Conservation (phyloP, 2,888 invertebrate genomes). For the Diadegma fenestrale region DNA sequence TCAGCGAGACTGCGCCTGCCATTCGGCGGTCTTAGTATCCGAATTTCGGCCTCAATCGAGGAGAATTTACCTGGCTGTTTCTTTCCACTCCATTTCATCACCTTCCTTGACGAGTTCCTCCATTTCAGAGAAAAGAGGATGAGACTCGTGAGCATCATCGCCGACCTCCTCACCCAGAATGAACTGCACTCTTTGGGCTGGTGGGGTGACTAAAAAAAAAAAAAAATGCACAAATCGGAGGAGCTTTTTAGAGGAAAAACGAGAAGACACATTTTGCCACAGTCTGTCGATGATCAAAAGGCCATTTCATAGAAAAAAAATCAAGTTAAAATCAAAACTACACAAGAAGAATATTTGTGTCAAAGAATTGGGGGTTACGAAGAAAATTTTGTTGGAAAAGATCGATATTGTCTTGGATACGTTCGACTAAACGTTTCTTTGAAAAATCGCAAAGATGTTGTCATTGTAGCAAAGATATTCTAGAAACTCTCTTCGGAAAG, state of each 20-base stretch:
- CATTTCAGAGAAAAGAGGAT: conserved; percentile 99
- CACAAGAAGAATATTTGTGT: not conserved
- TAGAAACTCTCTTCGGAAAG: too few species aligned
- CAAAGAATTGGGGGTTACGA: not conserved
- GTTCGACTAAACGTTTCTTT: too few species aligned
- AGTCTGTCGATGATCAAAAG: not conserved
- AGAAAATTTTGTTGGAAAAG: too few species aligned
- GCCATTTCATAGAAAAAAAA: too few species aligned
- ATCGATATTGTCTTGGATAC: too few species aligned
- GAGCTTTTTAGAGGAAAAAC: not conserved
- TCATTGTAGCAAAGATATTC: too few species aligned
- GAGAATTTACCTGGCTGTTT: conserved; percentile 92
- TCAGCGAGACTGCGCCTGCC: too few species aligned
- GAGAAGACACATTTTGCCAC: not conserved
- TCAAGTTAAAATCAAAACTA: not conserved
- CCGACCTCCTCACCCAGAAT: conserved; percentile 97
- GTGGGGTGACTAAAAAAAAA: conserved; percentile 92
- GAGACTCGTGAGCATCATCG: conserved; percentile 92
- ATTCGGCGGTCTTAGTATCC: too few species aligned
- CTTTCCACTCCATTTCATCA: conserved; percentile 98
- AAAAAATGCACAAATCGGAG: conserved; percentile 27
- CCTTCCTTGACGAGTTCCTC: conserved; percentile 94
- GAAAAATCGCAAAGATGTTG: too few species aligned
- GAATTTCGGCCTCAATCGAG: not conserved
- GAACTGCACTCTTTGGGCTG: conserved; percentile 98